A percentile compares a stretch with the other conserved stretches of the same genome.
Evolutionary conservation across 2,113 vertebrate genomes (phyloP).

Genomic region (Pteropus alecto): DNA sequence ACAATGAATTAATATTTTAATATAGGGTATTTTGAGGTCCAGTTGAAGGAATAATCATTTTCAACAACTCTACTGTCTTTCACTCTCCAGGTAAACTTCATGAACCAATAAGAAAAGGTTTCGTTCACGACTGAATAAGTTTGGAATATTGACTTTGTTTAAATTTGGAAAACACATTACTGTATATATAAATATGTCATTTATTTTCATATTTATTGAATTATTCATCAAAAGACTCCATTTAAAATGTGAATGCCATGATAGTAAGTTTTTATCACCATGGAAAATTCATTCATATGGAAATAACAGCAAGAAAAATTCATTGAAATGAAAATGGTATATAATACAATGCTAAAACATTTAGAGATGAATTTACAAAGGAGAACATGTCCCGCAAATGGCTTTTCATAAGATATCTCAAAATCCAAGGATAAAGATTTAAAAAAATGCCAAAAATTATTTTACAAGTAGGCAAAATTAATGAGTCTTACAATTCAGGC

Average conservation of each 20-base stretch:
- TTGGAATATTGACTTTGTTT: slow-evolving; percentile 43
- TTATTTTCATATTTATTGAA: slow-evolving; percentile 56
- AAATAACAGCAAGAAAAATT: slow-evolving; percentile 37
- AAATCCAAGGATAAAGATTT: neutral
- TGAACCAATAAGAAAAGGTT: slow-evolving; percentile 4
- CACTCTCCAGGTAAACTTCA: neutral
- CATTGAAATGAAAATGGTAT: slow-evolving; percentile 64
- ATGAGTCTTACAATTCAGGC: neutral
- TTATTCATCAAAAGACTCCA: slow-evolving; percentile 53
- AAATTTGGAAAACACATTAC: slow-evolving; percentile 46
- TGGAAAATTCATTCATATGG: slow-evolving; percentile 47
- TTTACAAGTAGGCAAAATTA: neutral
- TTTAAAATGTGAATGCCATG: slow-evolving; percentile 48
- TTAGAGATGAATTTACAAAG: slow-evolving; percentile 45
- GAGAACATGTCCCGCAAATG: neutral
- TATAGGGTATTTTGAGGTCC: neutral
- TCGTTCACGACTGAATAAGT: slow-evolving; percentile 36
- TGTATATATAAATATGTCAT: slow-evolving; percentile 27
- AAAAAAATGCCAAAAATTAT: neutral
- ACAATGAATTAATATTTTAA: slow-evolving; percentile 12
- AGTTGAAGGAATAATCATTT: slow-evolving; percentile 16
- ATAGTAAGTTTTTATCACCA: slow-evolving; percentile 55
- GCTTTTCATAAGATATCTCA: slow-evolving; percentile 7
- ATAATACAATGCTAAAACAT: slow-evolving; percentile 47
- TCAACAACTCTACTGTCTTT: slow-evolving; percentile 18